A percentile compares a stretch with the other conserved stretches of the same genome.
These are phyloP conservation scores for Solenopsis fugax DNA, from an alignment of 1,140 invertebrate species.

Conservation along the genomic window DNA sequence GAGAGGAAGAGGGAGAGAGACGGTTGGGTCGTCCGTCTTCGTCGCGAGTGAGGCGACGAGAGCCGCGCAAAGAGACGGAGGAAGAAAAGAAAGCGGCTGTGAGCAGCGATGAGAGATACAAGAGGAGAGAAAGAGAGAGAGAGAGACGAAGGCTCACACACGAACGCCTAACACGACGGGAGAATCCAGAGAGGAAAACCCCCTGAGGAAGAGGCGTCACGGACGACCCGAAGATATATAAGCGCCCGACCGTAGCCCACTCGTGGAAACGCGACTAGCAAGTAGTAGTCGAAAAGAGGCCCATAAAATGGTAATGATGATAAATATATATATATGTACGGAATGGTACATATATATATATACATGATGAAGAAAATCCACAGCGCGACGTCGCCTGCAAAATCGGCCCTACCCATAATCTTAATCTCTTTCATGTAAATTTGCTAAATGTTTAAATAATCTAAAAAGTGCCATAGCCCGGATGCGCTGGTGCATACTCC, in stretches of 20 bases:
- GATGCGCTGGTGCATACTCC: constrained; percentile 87
- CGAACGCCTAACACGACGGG: constrained; percentile 21
- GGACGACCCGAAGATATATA: constrained; percentile 31
- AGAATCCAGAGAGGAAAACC: background rate
- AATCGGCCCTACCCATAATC: constrained; percentile 84
- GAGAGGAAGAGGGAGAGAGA: background rate
- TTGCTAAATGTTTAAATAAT: constrained; percentile 87
- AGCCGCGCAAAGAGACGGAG: constrained; percentile 39
- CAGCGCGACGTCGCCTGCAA: constrained; percentile 73
- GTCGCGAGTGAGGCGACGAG: constrained; percentile 51
- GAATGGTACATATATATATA: constrained; percentile 40
- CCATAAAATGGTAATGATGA: constrained; percentile 32
- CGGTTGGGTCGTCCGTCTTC: constrained; percentile 45
- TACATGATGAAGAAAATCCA: constrained; percentile 55
- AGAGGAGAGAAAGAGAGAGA: no score
- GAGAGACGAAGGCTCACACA: constrained; percentile 27
- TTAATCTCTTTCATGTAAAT: constrained; percentile 88
- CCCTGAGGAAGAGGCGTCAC: constrained; percentile 31
- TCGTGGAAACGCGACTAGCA: constrained; percentile 46
- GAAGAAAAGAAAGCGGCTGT: background rate
- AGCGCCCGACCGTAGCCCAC: constrained; percentile 33
- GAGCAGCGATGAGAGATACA: constrained; percentile 25
- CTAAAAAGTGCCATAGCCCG: constrained; percentile 87
- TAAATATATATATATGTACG: constrained; percentile 19
- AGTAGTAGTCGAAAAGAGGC: constrained; percentile 32